These are phyloP conservation scores for Xestobium rufovillosum DNA, from an alignment of 2,888 invertebrate species.

Conservation along the genomic window DNA sequence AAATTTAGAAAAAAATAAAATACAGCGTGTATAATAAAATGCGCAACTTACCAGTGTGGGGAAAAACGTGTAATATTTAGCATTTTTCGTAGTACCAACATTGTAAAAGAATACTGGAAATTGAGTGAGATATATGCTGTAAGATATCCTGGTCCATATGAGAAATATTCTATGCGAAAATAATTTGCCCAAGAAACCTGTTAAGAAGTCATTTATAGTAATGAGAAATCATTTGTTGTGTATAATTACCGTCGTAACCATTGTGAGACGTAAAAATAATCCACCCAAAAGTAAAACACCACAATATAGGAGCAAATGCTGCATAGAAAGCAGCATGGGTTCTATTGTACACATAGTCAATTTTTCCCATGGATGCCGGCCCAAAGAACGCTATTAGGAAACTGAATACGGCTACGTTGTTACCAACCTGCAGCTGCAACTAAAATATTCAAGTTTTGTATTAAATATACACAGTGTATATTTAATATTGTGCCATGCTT, in stretches of 20 bases:
- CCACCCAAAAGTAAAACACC: conserved; percentile 63
- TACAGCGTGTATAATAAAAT: conserved; percentile 7
- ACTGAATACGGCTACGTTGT: conserved; percentile 47
- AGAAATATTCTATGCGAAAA: conserved; percentile 56
- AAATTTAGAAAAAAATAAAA: conserved; percentile 28
- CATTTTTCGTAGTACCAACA: conserved; percentile 53
- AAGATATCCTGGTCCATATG: conserved; percentile 60
- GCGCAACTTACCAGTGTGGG: conserved; percentile 47
- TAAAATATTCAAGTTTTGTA: conserved; percentile 28
- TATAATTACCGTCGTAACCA: conserved; percentile 48
- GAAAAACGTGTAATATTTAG: conserved; percentile 52
- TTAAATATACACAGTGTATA: background rate
- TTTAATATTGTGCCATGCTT: conserved; percentile 3
- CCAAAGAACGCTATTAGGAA: conserved; percentile 51
- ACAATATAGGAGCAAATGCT: conserved; percentile 61
- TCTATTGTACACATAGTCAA: conserved; percentile 54
- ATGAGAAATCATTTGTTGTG: conserved; percentile 8
- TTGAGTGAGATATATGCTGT: conserved; percentile 62
- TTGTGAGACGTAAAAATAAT: conserved; percentile 56
- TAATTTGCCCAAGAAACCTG: conserved; percentile 49
- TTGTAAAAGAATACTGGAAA: conserved; percentile 66
- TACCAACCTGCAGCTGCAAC: conserved; percentile 49
- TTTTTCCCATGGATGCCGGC: conserved; percentile 57
- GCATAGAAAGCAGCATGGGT: conserved; percentile 61
- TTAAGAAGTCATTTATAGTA: conserved; percentile 23